Evolutionary conservation across 35 echinoderm and acorn worm genomes (phyloP), one percentile per base, ranked within the genome.

Genomic region (Lytechinus variegatus): DNA sequence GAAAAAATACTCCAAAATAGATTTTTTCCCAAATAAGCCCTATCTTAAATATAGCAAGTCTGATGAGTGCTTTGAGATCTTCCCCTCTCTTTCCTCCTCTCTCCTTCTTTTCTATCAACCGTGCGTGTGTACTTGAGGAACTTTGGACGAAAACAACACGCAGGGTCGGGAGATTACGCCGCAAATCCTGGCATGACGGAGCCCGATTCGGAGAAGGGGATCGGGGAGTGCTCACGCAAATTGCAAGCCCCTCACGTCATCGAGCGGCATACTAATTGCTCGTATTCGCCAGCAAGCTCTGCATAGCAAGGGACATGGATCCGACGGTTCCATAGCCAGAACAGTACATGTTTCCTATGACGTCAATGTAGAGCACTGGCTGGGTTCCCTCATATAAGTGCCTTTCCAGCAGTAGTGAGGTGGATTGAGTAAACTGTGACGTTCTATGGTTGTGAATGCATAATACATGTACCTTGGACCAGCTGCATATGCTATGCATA

Each of bases 231-330:
- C 53, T 57, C 52, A 57, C 92, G 92, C 55, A 57, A 57, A 55
- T 93, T 54, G 92, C 55, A 27, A 27, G 54, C 13, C 55, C 54
- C 92, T 55, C 54, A 93, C 92, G 92, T 93, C 92, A 93, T 57
- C 52, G 88, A 79, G 92, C 28, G 21, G 53, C 92, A 93, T 93
- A 93, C 92, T 93, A 93, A 93, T 93, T 93, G 92, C 55, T 93
- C 52, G 92, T 93, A 13, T 93, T 93, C 92, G 57, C 92, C 9
- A 57, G 52, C 92, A 93, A 54, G 24, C 14, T 16, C 92, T 10
- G 53, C 52, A 44, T 53, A 54, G 54, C 88, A 10, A 33, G 66
- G 66, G n/a, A 24, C 88, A 1, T 27, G 29, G 9, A 44, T 44
- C 33, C 33, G 33, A 44, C 33, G 27, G 5, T 55, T 21, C 10